Conservation (phyloP, 2,797 vertebrate species). For the Ceyx erithaca region DNA sequence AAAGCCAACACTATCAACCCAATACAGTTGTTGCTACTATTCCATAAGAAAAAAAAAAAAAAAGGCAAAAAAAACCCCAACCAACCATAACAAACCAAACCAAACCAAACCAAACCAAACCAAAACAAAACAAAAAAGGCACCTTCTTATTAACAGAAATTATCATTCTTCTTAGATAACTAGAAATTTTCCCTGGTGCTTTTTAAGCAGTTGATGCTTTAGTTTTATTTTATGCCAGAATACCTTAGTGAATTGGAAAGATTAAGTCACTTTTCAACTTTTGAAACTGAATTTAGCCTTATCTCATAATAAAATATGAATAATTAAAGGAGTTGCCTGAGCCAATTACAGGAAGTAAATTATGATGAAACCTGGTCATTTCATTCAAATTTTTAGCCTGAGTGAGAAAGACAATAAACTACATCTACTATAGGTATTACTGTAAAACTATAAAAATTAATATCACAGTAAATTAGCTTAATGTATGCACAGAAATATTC, state of each 20-base stretch:
- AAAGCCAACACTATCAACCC: rapidly evolving
- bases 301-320: background rate
- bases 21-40: background rate
- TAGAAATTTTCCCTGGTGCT: background rate
- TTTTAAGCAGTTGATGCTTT: background rate
- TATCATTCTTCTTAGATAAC: background rate
- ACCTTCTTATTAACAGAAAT: background rate
- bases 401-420: background rate
- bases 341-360: background rate
- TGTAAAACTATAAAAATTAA: background rate
- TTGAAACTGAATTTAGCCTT: background rate
- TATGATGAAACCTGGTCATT: background rate
- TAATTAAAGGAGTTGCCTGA: background rate
- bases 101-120: too few relatives aligned
- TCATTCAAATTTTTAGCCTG: background rate
- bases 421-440: rapidly evolving
- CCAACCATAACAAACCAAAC: too few relatives aligned
- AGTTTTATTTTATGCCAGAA: background rate
- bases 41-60: background rate
- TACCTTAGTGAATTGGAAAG: background rate
- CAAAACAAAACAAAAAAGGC: too few relatives aligned
- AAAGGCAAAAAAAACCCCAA: too few relatives aligned
- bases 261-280: background rate
- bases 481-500: background rate
- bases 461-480: background rate